Percentiles rank a stretch among this genome's conserved stretches.
Evolutionary conservation across 2,888 invertebrate genomes (phyloP).

Genomic region (Drosophila neutralis): DNA sequence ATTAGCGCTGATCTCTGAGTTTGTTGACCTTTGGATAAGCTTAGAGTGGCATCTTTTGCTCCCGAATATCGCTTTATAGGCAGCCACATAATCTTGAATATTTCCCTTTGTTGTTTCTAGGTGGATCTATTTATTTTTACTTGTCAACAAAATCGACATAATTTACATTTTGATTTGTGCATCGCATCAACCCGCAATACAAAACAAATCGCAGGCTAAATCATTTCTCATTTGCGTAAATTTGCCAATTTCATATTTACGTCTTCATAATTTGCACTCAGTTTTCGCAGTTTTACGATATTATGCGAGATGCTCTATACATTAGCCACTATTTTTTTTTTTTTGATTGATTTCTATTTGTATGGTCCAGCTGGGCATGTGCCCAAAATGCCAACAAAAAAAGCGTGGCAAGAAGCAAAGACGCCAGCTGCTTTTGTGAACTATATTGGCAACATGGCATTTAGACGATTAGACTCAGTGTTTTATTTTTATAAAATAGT

Average conservation of each 20-base stretch:
- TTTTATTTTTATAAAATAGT: not conserved
- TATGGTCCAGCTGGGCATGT: conserved; percentile 14
- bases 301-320: conserved; percentile 17
- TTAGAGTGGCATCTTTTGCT: conserved; percentile 18
- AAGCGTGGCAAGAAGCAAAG: not conserved
- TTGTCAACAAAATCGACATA: conserved; percentile 72
- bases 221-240: conserved; percentile 43
- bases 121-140: conserved; percentile 62
- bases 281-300: conserved; percentile 41
- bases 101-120: conserved; percentile 48
- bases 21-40: conserved; percentile 59
- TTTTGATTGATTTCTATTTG: conserved; percentile 54
- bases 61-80: conserved; percentile 14
- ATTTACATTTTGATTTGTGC: conserved; percentile 61
- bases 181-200: conserved; percentile 48
- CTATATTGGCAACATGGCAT: not conserved
- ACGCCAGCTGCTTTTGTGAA: not conserved
- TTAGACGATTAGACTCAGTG: not conserved
- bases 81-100: conserved; percentile 11
- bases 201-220: conserved; percentile 59
- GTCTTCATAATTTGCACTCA: conserved; percentile 73
- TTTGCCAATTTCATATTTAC: conserved; percentile 60
- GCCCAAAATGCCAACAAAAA: not conserved
- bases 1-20: conserved; percentile 47
- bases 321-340: conserved; percentile 9